Base-by-base conservation (phyloP, 1,140 invertebrate species). In the Patella vulgata region DNA sequence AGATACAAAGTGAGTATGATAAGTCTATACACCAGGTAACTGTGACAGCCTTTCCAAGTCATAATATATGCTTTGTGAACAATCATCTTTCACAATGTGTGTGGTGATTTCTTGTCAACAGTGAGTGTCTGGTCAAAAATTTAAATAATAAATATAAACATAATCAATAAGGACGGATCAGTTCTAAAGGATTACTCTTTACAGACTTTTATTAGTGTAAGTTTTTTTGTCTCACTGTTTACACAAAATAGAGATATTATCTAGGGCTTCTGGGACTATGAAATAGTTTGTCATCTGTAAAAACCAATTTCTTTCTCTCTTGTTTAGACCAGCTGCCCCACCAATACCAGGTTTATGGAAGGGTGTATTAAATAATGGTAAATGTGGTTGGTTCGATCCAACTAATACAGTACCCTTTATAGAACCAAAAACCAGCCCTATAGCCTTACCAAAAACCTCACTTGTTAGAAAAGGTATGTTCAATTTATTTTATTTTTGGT, bases 381-480 rank as follows among this genome's bases (percentile, higher is more conserved):
- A 94, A 84, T 93, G 90, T 9, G 95, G 95, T 0, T 87, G 91
- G 12, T 97, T 97, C 79, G 92, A 93, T 87, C 94, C 95, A 9
- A 89, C 89, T 31, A 79, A 81, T 51, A 68, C 59, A 51, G 70
- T 73, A 9, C 75, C 77, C 17, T 75, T 76, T 44, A 74, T 79
- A 54, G 79, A 81, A 60, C 72, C 74, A 19, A 77, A 73, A 31
- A 72, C 62, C 14, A 77, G 71, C 60, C 75, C 75, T 14, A 60
- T 71, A 42, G 44, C 53, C 11, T 36, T 63, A 47, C 28, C 69
- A 52, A 54, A 75, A 66, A 60, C 65, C 56, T 63, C 63, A 3
- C 64, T 79, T 9, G 46, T 57, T 21, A 62, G 77, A 40, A 79
- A 75, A 75, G 77, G 77, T 79, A 44, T 25, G 43, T 46, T 19